Evolutionary conservation across 2,888 invertebrate species (phyloP), one percentile per base, ranked within the genome.

Genomic region (Rotaria socialis): DNA sequence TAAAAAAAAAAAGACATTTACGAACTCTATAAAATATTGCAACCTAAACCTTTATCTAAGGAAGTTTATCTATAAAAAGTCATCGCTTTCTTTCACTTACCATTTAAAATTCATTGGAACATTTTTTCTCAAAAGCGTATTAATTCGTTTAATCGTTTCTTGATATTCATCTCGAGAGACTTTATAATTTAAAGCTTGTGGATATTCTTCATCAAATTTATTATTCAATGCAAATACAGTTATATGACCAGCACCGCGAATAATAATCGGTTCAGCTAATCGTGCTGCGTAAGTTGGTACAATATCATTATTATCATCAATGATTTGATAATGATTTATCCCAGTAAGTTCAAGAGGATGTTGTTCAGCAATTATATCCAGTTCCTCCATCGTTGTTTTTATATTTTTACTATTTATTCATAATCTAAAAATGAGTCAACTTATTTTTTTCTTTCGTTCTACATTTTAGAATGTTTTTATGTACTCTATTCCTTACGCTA

Each of bases 101-200:
- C 86, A 86, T 85, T 86, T 86, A 80, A 86, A 86, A 86, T 84
- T 86, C n/a, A 74, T 86, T 22, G 74, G 74, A 19, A 86, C 50
- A 50, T 75, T 67, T 85, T 86, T 86, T 52, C 58, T 84, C 24
- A 86, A 60, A 35, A 86, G 85, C 27, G 27, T 56, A 84, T 86
- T 86, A 43, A 86, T 58, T 55, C 85, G 86, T 52, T 56, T 74
- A 56, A 86, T 55, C 16, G 86, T 86, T 52, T 86, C 86, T 50
- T 55, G 52, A 41, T 85, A 86, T 85, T 86, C 86, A 80, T 85
- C 86, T 11, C 85, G 85, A 6, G 86, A 85, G 14, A 86, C 41
- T 58, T 60, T 85, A 27, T 52, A 67, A 35, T 35, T 86, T 43
- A 86, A 35, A 14, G 67, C 85, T 50, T 85, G 35, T 35, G 86